phyloP scores from a whole-genome alignment of 2,888 invertebrate genomes.

The Melipona bicolor region DNA sequence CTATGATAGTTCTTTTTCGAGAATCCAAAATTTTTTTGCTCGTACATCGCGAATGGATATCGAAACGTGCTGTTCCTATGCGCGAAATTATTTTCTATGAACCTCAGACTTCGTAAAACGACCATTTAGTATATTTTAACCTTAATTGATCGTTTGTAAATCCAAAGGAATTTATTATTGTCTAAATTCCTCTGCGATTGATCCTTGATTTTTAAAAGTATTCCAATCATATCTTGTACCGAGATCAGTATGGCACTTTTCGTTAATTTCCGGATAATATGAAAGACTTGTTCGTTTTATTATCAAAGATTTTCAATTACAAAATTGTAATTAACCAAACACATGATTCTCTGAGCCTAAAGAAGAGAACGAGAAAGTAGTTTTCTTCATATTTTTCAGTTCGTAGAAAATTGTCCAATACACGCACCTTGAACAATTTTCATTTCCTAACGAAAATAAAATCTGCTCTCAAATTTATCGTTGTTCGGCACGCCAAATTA shows the following conservation, averaged over 20 bases:
- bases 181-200: slow-evolving; percentile 6
- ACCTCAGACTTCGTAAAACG: neutral
- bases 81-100: neutral
- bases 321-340: slow-evolving; percentile 35
- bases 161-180: neutral
- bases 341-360: slow-evolving; percentile 37
- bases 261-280: neutral
- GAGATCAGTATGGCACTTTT: too few relatives aligned
- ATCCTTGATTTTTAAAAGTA: neutral
- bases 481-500: slow-evolving; percentile 46
- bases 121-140: slow-evolving; percentile 18
- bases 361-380: neutral
- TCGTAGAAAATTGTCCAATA: too few relatives aligned
- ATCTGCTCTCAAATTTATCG: slow-evolving; percentile 20
- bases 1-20: slow-evolving; percentile 14
- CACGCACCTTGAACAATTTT: slow-evolving; percentile 37
- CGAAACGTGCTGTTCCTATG: neutral
- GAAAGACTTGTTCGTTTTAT: neutral
- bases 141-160: neutral
- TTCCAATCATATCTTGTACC: slow-evolving; percentile 20
- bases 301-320: neutral
- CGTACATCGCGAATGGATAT: slow-evolving; percentile 31
- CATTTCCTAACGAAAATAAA: slow-evolving; percentile 29
- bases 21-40: neutral
- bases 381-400: neutral